These are phyloP conservation scores for Gnatocerus cornutus DNA, from an alignment of 2,888 invertebrate genomes.

Conservation along the genomic window DNA sequence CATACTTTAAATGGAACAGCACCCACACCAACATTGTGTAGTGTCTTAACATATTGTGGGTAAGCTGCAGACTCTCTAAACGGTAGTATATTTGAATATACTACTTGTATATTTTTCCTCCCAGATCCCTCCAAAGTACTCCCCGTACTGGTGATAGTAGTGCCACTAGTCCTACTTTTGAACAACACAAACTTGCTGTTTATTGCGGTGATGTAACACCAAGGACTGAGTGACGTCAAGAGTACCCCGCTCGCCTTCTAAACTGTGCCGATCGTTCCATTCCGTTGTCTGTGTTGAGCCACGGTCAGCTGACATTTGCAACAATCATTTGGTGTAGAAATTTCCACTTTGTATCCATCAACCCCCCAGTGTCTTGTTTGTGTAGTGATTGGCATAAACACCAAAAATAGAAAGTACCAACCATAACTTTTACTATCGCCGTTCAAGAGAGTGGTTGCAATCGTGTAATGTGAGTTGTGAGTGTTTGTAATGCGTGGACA, in stretches of 20 bases:
- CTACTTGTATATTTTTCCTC: neutral
- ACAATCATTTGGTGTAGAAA: neutral
- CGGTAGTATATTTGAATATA: too few species aligned
- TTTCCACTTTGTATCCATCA: conserved; percentile 1
- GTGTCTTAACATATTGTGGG: too few species aligned
- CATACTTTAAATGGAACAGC: conserved; percentile 11
- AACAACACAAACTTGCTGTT: conserved; percentile 13
- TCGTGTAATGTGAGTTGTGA: conserved; percentile 33
- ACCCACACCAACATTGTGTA: conserved; percentile 35
- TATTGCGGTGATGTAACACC: conserved; percentile 50
- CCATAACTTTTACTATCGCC: conserved; percentile 43
- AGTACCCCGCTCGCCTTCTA: conserved; percentile 52
- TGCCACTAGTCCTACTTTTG: neutral
- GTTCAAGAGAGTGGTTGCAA: conserved; percentile 31
- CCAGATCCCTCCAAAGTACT: neutral
- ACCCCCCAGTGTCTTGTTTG: neutral
- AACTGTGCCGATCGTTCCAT: conserved; percentile 55
- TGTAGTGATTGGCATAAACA: conserved; percentile 5
- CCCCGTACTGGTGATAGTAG: neutral
- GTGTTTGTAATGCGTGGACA: conserved; percentile 49
- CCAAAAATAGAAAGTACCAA: conserved; percentile 46
- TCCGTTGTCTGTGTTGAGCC: conserved; percentile 51
- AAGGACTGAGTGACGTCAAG: conserved; percentile 54
- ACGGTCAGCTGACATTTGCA: conserved; percentile 56
- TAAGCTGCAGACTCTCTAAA: too few species aligned